Evolutionary conservation across 2,797 vertebrate species (phyloP).

Genomic region (Amblyopsis hoosieri): DNA sequence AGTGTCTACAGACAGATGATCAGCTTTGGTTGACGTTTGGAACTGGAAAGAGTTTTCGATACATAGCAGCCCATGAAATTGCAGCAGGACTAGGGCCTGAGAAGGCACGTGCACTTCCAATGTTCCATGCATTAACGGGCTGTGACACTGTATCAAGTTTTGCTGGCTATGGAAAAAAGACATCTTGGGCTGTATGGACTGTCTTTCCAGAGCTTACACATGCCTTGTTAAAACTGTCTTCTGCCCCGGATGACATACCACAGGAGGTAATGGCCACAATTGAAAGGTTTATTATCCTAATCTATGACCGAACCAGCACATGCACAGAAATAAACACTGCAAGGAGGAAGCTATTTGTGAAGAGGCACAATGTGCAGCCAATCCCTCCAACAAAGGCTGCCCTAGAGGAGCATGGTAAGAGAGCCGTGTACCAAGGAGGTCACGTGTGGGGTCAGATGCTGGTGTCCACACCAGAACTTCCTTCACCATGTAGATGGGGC

Average conservation of each 20-base stretch:
- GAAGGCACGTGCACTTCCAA: neutral
- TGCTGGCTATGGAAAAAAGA: neutral
- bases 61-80: slow-evolving; percentile 14
- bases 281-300: too few relatives aligned
- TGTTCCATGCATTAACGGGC: slow-evolving; percentile 22
- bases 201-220: neutral
- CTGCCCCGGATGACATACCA: too few relatives aligned
- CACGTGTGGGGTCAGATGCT: neutral
- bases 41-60: slow-evolving; percentile 8
- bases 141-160: slow-evolving; percentile 19
- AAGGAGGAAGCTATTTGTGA: too few relatives aligned
- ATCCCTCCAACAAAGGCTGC: neutral
- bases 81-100: slow-evolving; percentile 1
- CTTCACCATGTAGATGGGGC: neutral
- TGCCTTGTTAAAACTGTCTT: too few relatives aligned
- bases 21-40: slow-evolving; percentile 12
- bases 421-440: too few relatives aligned
- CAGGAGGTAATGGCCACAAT: too few relatives aligned
- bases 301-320: too few relatives aligned
- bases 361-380: neutral
- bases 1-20: neutral
- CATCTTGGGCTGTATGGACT: neutral
- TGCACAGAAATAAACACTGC: too few relatives aligned
- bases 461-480: neutral
- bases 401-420: too few relatives aligned